Conservation (phyloP, 2,888 invertebrate genomes). For the Doris montereyensis region DNA sequence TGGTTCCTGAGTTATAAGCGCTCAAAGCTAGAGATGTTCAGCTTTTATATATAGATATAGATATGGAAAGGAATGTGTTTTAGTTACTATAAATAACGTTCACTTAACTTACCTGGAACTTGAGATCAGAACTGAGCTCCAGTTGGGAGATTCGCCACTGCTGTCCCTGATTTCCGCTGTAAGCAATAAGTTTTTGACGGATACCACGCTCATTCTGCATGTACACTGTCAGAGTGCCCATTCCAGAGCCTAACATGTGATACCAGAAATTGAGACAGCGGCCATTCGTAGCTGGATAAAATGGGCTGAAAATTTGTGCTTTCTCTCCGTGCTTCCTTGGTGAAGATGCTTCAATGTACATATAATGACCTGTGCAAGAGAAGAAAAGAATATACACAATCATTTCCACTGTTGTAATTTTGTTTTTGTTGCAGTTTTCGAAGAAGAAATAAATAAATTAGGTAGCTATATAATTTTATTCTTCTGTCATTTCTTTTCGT, state of each 20-base stretch:
- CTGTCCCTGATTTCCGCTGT: slow-evolving; percentile 56
- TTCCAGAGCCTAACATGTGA: slow-evolving; percentile 52
- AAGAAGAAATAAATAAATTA: too few species aligned
- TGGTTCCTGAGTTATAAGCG: too few species aligned
- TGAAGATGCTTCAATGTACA: slow-evolving; percentile 70
- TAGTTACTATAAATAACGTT: too few species aligned
- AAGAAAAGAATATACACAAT: too few species aligned
- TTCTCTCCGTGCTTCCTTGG: slow-evolving; percentile 76
- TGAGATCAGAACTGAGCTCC: slow-evolving; percentile 43
- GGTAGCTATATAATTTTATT: too few species aligned
- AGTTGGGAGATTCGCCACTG: slow-evolving; percentile 57
- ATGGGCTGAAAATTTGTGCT: slow-evolving; percentile 64
- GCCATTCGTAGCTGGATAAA: slow-evolving; percentile 43
- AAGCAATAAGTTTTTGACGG: slow-evolving; percentile 52
- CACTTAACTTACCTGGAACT: slow-evolving; percentile 49
- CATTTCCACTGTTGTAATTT: too few species aligned
- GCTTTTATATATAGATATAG: background rate
- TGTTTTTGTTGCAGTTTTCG: too few species aligned
- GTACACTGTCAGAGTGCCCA: slow-evolving; percentile 57
- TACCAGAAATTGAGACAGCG: slow-evolving; percentile 60
- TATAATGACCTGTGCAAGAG: slow-evolving; percentile 49
- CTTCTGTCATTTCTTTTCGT: too few species aligned
- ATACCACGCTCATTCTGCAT: slow-evolving; percentile 31
- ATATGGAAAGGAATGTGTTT: background rate
- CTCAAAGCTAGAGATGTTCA: too few species aligned